Percentiles rank a stretch among this genome's conserved stretches.
Evolutionary conservation across 2,113 vertebrate species (phyloP).

Genomic region (Rhombomys opimus): DNA sequence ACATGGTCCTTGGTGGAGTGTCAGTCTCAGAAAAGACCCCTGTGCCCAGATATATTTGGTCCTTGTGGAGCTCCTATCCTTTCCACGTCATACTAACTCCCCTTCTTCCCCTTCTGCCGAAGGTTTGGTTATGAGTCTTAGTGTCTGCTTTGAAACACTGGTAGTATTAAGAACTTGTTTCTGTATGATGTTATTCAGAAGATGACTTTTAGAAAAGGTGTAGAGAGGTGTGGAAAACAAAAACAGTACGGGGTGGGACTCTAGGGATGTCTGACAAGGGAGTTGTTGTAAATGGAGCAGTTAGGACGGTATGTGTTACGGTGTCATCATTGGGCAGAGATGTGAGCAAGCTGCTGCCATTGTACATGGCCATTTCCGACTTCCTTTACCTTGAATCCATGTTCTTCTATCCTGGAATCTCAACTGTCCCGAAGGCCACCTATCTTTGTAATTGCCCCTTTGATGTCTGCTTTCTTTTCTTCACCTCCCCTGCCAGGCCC

Average conservation of each 20-base stretch:
- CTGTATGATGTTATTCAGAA: neutral
- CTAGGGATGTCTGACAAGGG: neutral
- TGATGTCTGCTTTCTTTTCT: neutral
- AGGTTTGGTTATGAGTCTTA: too few species aligned
- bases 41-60: too few species aligned
- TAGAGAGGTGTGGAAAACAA: neutral
- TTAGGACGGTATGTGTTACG: too few species aligned
- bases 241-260: neutral
- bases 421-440: neutral
- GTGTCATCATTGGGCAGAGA: neutral
- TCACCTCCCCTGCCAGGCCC: accelerated
- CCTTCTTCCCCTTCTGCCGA: too few species aligned
- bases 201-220: neutral
- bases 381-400: neutral
- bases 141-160: too few species aligned
- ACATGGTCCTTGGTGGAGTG: too few species aligned
- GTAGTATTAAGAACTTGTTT: neutral
- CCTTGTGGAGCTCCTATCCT: too few species aligned
- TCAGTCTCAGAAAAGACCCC: too few species aligned
- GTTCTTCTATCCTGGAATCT: neutral
- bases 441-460: neutral
- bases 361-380: neutral
- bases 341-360: neutral
- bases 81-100: too few species aligned
- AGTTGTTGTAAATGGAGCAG: neutral